Evolutionary conservation across 2,797 vertebrate genomes (phyloP).

Genomic region (Acanthurus tractus): DNA sequence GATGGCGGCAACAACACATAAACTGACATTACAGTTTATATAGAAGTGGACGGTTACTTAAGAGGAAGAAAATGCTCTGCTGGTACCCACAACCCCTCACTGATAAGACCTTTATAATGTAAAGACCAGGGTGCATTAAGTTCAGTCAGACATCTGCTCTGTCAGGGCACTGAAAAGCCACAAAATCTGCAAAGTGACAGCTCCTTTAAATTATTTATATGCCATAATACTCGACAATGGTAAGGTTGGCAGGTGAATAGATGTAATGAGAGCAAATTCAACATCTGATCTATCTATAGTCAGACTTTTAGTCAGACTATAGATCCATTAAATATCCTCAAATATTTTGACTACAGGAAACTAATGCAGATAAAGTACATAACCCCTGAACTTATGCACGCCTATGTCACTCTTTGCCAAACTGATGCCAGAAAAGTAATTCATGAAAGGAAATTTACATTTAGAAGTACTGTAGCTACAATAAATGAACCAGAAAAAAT

Average conservation of each 20-base stretch:
- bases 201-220: constrained; percentile 4
- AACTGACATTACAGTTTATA: background rate
- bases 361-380: background rate
- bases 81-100: background rate
- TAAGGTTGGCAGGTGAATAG: background rate
- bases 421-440: background rate
- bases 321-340: background rate
- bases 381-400: background rate
- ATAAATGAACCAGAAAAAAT: background rate
- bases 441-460: background rate
- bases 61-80: background rate
- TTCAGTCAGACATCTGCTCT: background rate
- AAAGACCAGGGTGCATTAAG: background rate
- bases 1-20: constrained; percentile 71
- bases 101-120: background rate
- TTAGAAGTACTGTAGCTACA: background rate
- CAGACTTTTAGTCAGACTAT: background rate
- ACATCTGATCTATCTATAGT: no score
- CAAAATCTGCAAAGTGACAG: constrained; percentile 25
- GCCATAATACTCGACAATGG: background rate
- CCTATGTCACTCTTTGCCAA: background rate
- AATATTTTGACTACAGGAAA: background rate
- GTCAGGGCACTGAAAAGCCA: constrained; percentile 1
- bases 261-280: background rate
- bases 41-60: background rate